Conservation (phyloP, 2,888 invertebrate genomes). For the Trissonchulus latispiculum region DNA sequence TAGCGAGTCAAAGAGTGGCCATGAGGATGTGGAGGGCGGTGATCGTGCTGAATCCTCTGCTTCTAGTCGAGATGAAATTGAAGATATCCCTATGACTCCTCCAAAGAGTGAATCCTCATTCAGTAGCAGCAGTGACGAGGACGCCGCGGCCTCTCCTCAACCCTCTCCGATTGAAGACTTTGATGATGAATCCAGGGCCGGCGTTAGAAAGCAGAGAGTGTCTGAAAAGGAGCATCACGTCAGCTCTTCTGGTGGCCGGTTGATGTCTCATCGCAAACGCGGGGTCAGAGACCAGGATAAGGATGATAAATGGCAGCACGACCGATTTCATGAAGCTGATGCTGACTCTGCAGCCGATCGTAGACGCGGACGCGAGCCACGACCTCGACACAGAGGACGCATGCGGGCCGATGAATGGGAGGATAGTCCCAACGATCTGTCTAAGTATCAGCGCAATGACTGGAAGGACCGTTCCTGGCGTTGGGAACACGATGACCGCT, state of each 20-base stretch:
- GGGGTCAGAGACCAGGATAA: not conserved
- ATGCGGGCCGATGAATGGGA: not conserved
- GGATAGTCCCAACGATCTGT: not conserved
- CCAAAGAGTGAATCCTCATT: not conserved
- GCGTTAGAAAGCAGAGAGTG: not conserved
- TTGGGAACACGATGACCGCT: constrained; percentile 4
- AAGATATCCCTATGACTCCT: not conserved
- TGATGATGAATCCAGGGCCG: not conserved
- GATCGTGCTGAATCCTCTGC: not conserved
- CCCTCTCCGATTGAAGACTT: too few relatives aligned
- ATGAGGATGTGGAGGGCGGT: not conserved
- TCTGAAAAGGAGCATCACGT: not conserved
- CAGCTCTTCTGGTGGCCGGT: not conserved
- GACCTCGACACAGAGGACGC: too few relatives aligned
- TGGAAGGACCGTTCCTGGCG: not conserved
- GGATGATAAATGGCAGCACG: not conserved
- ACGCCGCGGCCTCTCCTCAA: too few relatives aligned
- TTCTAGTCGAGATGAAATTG: not conserved
- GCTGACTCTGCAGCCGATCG: too few relatives aligned
- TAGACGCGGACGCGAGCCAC: too few relatives aligned
- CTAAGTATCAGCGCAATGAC: not conserved
- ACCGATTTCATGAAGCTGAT: not conserved
- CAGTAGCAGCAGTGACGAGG: not conserved
- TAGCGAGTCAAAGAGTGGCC: not conserved
- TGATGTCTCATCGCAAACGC: too few relatives aligned